Conservation (phyloP, 2,888 invertebrate species). For the Eupelmus urozonus region DNA sequence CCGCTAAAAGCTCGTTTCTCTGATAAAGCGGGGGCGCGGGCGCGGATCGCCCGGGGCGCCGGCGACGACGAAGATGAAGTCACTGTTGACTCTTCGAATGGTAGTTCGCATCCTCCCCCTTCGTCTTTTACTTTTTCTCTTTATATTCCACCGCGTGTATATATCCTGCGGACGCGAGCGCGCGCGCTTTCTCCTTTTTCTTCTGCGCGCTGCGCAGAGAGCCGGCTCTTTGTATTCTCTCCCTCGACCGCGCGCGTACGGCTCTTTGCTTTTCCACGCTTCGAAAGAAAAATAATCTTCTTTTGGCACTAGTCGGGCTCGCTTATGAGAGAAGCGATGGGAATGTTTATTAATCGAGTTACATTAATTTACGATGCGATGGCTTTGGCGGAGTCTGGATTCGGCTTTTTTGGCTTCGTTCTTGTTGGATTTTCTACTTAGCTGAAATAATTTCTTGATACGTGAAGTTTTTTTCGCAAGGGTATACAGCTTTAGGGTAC, state of each 20-base stretch:
- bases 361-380: constrained; percentile 32
- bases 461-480: neutral
- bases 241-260: neutral
- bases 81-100: constrained; percentile 58
- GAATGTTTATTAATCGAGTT: constrained; percentile 43
- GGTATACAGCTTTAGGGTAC: too few relatives aligned
- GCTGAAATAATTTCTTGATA: neutral
- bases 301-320: constrained; percentile 40
- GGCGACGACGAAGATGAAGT: constrained; percentile 58
- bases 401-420: neutral
- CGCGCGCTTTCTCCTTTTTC: constrained; percentile 39
- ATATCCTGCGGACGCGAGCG: constrained; percentile 44
- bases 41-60: constrained; percentile 49
- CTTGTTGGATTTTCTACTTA: neutral
- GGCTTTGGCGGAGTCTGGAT: neutral
- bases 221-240: constrained; percentile 54
- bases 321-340: neutral
- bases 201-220: constrained; percentile 11
- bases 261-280: constrained; percentile 51
- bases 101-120: constrained; percentile 37
- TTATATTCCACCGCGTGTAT: constrained; percentile 23
- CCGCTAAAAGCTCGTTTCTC: constrained; percentile 56
- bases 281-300: constrained; percentile 58
- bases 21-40: constrained; percentile 50
- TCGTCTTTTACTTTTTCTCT: constrained; percentile 26